phyloP scores from a whole-genome alignment of 2,888 invertebrate species.

The Tineola bisselliella region DNA sequence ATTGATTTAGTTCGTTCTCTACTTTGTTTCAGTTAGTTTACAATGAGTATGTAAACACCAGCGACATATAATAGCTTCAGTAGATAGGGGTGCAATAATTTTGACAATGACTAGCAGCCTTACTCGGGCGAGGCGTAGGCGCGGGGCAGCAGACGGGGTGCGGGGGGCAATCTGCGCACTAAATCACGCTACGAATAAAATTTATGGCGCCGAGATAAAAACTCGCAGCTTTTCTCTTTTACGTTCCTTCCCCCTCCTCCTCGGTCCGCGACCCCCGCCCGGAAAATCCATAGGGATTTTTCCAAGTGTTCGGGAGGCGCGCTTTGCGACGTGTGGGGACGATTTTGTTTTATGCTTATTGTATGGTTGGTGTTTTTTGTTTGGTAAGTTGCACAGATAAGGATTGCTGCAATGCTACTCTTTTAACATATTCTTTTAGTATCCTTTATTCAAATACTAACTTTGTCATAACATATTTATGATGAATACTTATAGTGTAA shows the following conservation, averaged over 20 bases:
- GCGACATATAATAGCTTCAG: constrained; percentile 67
- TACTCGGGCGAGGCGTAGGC: constrained; percentile 33
- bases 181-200: constrained; percentile 71
- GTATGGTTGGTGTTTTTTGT: constrained; percentile 56
- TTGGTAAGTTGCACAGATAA: constrained; percentile 63
- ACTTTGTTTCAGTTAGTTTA: background rate
- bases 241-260: constrained; percentile 55
- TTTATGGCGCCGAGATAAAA: constrained; percentile 71
- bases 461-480: too few species aligned
- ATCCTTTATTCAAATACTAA: background rate
- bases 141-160: constrained; percentile 28
- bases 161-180: constrained; percentile 69
- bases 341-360: constrained; percentile 69
- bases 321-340: constrained; percentile 65
- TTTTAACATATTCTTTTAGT: background rate
- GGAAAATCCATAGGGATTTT: constrained; percentile 69
- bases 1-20: too few species aligned
- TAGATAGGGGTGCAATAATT: constrained; percentile 70
- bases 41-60: background rate
- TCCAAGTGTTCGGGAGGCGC: constrained; percentile 65
- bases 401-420: constrained; percentile 24
- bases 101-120: constrained; percentile 69
- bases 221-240: constrained; percentile 71
- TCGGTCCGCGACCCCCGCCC: constrained; percentile 33
- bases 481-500: too few species aligned